Evolutionary conservation across 2,888 invertebrate species (phyloP), one percentile per base, ranked within the genome.

Genomic region (Drosophila quinaria): DNA sequence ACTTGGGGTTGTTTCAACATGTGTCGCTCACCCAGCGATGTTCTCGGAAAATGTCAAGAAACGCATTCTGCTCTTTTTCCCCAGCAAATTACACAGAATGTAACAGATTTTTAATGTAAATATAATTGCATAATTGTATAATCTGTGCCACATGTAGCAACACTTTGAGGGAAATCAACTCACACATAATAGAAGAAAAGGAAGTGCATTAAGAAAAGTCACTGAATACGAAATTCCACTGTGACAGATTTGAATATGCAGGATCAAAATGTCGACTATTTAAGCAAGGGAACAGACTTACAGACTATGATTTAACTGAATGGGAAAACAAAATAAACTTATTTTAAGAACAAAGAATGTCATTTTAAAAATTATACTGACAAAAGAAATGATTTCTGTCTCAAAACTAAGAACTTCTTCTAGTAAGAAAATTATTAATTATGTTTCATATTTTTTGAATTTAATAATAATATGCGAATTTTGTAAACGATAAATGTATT

Each of bases 61-160:
- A 54, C 17, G 17, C 9, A 17, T 29, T 29, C 49, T 65, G 51
- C 25, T 63, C 39, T 50, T 41, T 56, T 78, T 56, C 55, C 63
- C 50, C 67, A 70, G 78, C 70, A 87, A 83, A 78, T 83, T 80
- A 80, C 70, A 80, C 65, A 41, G 46, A 87, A 69, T 72, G 70
- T 74, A 72, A 87, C 84, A 89, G 84, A 89, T 84, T 85, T 87
- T 87, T 89, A 89, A 85, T 85, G 87, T 87, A 78, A 76, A 87
- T 81, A 87, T 89, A 89, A 89, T 89, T 85, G 79, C 87, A 79
- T 85, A 89, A 89, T 89, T 89, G 72, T 77, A 81, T 86, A 86
- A 86, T 87, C 85, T 59, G 56, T 19, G 64, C 73, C 88, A 89
- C 78, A 87, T 86, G 85, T 64, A 29, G 68, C 49, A 56, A 19